Evolutionary conservation across 2,113 vertebrate species (phyloP).

Genomic region (Platysternon megacephalum): DNA sequence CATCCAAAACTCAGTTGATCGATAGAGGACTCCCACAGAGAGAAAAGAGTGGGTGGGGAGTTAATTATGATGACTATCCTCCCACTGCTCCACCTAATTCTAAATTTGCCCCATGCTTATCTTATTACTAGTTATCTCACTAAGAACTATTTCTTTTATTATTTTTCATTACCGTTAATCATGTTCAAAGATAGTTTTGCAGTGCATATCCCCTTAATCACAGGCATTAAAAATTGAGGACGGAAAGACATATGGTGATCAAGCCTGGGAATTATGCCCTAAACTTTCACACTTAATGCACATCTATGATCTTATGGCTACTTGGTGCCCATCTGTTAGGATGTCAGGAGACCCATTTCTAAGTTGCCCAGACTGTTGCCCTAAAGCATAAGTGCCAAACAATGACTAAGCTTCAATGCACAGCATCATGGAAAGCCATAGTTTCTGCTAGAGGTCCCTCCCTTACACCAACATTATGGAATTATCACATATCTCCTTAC

Average conservation of each 20-base stretch:
- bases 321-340: constrained; percentile 77
- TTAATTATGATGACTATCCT: neutral
- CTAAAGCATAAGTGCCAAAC: constrained; percentile 61
- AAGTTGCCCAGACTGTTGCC: constrained; percentile 54
- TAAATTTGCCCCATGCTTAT: neutral
- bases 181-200: neutral
- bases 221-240: neutral
- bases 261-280: constrained; percentile 69
- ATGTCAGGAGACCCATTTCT: constrained; percentile 66
- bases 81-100: neutral
- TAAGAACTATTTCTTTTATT: neutral
- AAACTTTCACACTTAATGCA: constrained; percentile 71
- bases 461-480: neutral
- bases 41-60: neutral
- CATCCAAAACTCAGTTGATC: neutral
- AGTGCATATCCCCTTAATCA: constrained; percentile 1
- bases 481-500: neutral
- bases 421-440: neutral
- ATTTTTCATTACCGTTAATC: neutral
- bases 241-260: constrained; percentile 67
- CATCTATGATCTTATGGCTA: constrained; percentile 74
- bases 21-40: neutral
- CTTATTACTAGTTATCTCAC: neutral
- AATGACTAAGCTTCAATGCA: constrained; percentile 45
- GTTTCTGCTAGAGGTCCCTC: neutral